phyloP scores from a whole-genome alignment of 2,113 vertebrate genomes.

The Cryptomyrus ogoouensis region DNA sequence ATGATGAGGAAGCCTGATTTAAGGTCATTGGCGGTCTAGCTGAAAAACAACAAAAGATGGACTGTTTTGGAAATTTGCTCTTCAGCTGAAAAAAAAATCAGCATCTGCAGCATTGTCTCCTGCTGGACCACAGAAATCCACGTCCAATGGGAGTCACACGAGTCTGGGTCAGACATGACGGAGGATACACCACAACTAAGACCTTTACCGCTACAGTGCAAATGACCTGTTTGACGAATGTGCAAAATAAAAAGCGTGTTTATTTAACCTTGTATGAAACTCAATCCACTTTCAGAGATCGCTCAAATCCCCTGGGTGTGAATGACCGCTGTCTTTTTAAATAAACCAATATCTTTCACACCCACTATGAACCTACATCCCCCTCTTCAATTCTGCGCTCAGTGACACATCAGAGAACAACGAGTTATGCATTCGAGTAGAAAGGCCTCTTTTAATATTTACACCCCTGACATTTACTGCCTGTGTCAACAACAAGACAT shows the following conservation, averaged over 20 bases:
- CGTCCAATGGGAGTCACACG: not conserved
- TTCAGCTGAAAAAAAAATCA: not conserved
- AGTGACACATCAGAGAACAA: not conserved
- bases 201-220: not conserved
- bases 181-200: not conserved
- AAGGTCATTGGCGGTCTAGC: not conserved
- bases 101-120: not conserved
- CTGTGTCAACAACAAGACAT: not conserved
- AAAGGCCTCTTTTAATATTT: not conserved
- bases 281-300: conserved; percentile 2
- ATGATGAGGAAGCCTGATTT: not conserved
- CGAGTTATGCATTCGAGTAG: not conserved
- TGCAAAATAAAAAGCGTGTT: conserved; percentile 20
- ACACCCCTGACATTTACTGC: not conserved
- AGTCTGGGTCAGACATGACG: not conserved
- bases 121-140: not conserved
- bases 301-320: not conserved
- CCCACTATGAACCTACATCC: not conserved
- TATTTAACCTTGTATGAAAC: conserved; percentile 27
- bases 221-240: conserved; percentile 6
- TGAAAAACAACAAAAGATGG: not conserved
- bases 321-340: not conserved
- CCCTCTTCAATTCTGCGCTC: not conserved
- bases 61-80: not conserved
- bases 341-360: not conserved